A percentile compares a stretch with the other conserved stretches of the same genome.
phyloP scores from a whole-genome alignment of 2,888 invertebrate species.

The Acleris emargana region DNA sequence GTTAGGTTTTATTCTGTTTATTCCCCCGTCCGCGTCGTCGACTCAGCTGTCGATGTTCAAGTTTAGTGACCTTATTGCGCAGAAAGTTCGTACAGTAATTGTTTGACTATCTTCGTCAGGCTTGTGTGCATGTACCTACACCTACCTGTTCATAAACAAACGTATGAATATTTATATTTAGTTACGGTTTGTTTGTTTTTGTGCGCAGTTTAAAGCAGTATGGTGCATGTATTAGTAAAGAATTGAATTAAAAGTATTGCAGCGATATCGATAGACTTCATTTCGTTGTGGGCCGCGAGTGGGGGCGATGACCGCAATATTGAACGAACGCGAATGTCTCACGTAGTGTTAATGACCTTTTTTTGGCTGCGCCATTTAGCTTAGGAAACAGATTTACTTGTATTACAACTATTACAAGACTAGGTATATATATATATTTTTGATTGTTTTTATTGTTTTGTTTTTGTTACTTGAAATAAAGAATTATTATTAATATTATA shows the following conservation, averaged over 20 bases:
- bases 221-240: slow-evolving; percentile 25
- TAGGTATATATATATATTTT: not conserved
- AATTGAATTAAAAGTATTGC: slow-evolving; percentile 34
- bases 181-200: slow-evolving; percentile 29
- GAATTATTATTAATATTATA: too few relatives aligned
- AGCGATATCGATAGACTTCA: slow-evolving; percentile 35
- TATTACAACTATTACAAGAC: not conserved
- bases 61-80: slow-evolving; percentile 55
- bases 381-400: slow-evolving; percentile 36
- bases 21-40: slow-evolving; percentile 50
- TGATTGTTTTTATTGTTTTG: too few relatives aligned
- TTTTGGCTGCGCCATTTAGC: slow-evolving; percentile 74
- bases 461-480: too few relatives aligned
- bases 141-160: slow-evolving; percentile 20
- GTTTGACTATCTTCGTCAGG: slow-evolving; percentile 35
- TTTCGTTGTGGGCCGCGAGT: slow-evolving; percentile 56
- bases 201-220: slow-evolving; percentile 19
- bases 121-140: slow-evolving; percentile 11
- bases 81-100: slow-evolving; percentile 48
- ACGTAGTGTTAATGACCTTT: slow-evolving; percentile 82
- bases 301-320: slow-evolving; percentile 81
- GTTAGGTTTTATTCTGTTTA: slow-evolving; percentile 33
- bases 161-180: slow-evolving; percentile 29
- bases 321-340: slow-evolving; percentile 82
- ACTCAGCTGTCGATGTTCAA: slow-evolving; percentile 52